These are phyloP conservation scores for Oceanodroma leucorhoa DNA, from an alignment of 2,797 vertebrate genomes.

Conservation along the genomic window DNA sequence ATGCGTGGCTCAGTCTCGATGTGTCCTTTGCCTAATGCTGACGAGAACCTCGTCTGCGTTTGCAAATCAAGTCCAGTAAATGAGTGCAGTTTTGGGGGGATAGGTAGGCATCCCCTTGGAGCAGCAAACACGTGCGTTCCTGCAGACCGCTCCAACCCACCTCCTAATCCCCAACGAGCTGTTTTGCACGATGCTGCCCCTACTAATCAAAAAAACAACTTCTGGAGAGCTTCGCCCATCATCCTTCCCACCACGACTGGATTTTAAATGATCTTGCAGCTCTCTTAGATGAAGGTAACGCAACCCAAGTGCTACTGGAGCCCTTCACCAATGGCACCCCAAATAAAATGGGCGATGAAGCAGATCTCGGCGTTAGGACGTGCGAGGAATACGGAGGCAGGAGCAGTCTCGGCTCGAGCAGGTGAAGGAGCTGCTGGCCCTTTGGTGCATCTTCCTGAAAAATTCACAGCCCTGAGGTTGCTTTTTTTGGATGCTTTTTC, in stretches of 20 bases:
- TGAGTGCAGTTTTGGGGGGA: not conserved
- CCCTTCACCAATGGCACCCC: not conserved
- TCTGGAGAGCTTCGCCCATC: not conserved
- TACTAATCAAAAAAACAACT: not conserved
- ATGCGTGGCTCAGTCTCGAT: rapidly evolving
- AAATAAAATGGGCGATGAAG: not conserved
- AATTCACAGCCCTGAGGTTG: rapidly evolving
- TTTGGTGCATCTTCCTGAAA: not conserved
- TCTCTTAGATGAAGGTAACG: not conserved
- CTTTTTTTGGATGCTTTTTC: not conserved
- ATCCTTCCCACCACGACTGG: rapidly evolving
- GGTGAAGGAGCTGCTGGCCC: not conserved
- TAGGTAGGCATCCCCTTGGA: not conserved
- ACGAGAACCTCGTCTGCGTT: not conserved
- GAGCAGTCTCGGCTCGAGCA: rapidly evolving
- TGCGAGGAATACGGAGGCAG: rapidly evolving
- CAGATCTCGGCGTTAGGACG: rapidly evolving
- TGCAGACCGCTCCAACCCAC: not conserved
- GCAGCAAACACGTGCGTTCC: not conserved
- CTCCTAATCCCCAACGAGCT: not conserved
- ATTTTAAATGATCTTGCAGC: not conserved
- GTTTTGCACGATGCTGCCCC: not conserved
- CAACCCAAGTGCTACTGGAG: not conserved
- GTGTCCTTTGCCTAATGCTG: not conserved
- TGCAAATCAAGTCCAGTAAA: not conserved